Percentiles rank a stretch among this genome's conserved stretches.
phyloP scores from a whole-genome alignment of 2,797 vertebrate species.

The Molossus molossus region DNA sequence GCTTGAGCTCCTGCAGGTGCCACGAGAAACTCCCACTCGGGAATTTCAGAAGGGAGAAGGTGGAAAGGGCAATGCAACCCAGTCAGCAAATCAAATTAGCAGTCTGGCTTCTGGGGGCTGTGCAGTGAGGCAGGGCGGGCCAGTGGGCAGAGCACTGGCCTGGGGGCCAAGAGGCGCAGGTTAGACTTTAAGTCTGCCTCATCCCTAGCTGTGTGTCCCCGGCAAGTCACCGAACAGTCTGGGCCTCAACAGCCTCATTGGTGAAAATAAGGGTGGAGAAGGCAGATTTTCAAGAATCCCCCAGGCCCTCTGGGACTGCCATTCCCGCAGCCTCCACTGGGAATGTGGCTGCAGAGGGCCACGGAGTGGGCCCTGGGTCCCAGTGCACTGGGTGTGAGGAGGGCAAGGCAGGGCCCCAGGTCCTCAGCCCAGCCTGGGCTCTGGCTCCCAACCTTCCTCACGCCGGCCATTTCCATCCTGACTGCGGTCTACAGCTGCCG shows the following conservation, averaged over 20 bases:
- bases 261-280: neutral
- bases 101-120: neutral
- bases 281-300: neutral
- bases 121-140: neutral
- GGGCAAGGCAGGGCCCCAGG: neutral
- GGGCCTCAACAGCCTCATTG: neutral
- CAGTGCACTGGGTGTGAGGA: accelerated
- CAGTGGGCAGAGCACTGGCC: neutral
- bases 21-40: neutral
- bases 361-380: accelerated
- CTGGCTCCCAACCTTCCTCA: neutral
- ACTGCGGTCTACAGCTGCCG: neutral
- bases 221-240: too few relatives aligned
- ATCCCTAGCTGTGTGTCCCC: neutral
- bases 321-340: neutral
- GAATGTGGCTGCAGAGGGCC: neutral
- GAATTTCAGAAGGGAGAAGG: neutral
- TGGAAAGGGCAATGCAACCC: neutral
- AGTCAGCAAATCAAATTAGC: neutral
- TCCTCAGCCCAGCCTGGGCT: too few relatives aligned
- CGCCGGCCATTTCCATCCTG: neutral
- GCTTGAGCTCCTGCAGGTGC: neutral
- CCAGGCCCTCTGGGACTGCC: neutral
- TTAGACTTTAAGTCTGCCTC: neutral
- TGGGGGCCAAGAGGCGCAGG: neutral